phyloP scores from a whole-genome alignment of 2,113 vertebrate genomes.

The Hiodon alosoides region DNA sequence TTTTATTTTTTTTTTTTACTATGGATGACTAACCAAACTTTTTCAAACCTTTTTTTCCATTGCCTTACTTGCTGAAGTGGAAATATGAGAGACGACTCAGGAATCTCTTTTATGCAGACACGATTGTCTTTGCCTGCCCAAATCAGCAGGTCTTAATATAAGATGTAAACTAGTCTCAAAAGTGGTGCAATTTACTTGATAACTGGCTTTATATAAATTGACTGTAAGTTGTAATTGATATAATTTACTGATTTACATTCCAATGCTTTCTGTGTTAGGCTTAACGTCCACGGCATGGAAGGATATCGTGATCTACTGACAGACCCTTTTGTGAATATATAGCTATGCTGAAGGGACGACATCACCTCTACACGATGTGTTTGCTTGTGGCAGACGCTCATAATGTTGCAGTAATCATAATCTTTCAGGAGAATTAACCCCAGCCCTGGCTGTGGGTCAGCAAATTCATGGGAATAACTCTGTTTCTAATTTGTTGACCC shows the following conservation, averaged over 20 bases:
- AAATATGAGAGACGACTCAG: too few species aligned
- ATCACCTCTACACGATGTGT: slow-evolving; percentile 62
- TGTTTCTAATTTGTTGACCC: slow-evolving; percentile 10
- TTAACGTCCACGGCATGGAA: slow-evolving; percentile 61
- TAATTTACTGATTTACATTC: slow-evolving; percentile 62
- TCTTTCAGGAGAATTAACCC: slow-evolving; percentile 38
- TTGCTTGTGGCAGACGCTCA: slow-evolving; percentile 49
- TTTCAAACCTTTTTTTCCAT: too few species aligned
- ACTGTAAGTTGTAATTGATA: slow-evolving; percentile 51
- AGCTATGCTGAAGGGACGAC: slow-evolving; percentile 61
- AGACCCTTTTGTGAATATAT: slow-evolving; percentile 43
- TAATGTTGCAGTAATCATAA: slow-evolving; percentile 37
- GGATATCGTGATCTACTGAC: slow-evolving; percentile 59
- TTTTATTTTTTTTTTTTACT: too few species aligned
- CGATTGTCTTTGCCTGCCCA: slow-evolving; percentile 17
- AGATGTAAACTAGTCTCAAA: too few species aligned
- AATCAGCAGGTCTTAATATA: neutral
- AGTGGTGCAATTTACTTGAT: too few species aligned
- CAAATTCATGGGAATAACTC: slow-evolving; percentile 25
- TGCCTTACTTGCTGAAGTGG: too few species aligned
- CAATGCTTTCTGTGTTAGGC: slow-evolving; percentile 57
- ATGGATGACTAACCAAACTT: neutral
- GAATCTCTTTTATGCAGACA: neutral
- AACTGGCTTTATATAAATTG: too few species aligned
- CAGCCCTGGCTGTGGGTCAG: slow-evolving; percentile 37